Evolutionary conservation across 1,140 invertebrate species (phyloP), one percentile per base, ranked within the genome.

Genomic region (Bombyx mandarina): DNA sequence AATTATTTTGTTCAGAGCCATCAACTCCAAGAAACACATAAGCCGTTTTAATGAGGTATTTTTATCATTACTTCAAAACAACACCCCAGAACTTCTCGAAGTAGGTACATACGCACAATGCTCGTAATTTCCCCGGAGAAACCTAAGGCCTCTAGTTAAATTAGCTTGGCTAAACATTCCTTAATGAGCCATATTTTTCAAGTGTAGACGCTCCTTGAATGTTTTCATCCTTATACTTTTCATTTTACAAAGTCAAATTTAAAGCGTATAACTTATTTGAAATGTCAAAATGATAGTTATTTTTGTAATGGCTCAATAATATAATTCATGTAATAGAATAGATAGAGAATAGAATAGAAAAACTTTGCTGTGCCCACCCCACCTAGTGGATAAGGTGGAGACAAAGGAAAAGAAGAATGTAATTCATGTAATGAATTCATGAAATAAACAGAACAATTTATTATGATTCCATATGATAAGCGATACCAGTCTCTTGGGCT

Each of bases 121-220:
- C 58, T 65, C 58, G 43, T 76, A 70, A 80, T 78, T 78, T 80
- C 77, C 75, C 77, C 47, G 12, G 77, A 69, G 75, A 60, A 60
- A 63, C 57, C 68, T 71, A 58, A 67, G 64, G 66, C 64, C 65
- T 66, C 64, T 69, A 68, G 63, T 68, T 73, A 74, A 77, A 77
- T 78, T 72, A 77, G 67, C 68, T 77, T 65, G 61, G 60, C 71
- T 76, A 73, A 77, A 76, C 75, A 76, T 76, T 71, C 60, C 69
- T 67, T 80, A 77, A 78, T 80, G 70, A 71, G 68, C 63, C 63
- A 73, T 70, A 76, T 78, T 76, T 76, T 67, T 76, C 73, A 80
- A 69, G 67, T 59, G 62, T 61, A 66, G 58, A 66, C 63, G 64
- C 58, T 57, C 54, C 71, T 66, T 68, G 63, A 61, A 63, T 65